phyloP scores from a whole-genome alignment of 1,140 invertebrate genomes.

The Drosophila jambulina region DNA sequence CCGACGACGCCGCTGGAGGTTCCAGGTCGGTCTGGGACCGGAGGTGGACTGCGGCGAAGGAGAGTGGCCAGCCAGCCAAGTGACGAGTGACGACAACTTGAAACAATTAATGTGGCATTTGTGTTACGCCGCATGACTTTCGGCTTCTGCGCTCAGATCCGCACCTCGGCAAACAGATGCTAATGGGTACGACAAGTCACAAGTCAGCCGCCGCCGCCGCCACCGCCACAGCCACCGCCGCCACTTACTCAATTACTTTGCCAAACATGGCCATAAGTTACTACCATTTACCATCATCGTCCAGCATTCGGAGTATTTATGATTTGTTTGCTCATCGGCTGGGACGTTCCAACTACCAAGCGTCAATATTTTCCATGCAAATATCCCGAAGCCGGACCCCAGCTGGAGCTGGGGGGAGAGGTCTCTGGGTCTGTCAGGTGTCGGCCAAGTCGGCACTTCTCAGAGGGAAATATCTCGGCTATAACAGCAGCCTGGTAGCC shows the following conservation, averaged over 20 bases:
- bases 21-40: not conserved
- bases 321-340: constrained; percentile 75
- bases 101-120: constrained; percentile 84
- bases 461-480: constrained; percentile 13
- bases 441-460: constrained; percentile 61
- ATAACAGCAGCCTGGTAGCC: not conserved
- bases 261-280: constrained; percentile 64
- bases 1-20: constrained; percentile 22
- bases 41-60: not conserved
- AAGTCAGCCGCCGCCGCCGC: constrained; percentile 37
- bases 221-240: constrained; percentile 32
- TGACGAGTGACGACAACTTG: constrained; percentile 67
- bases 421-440: constrained; percentile 67
- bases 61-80: constrained; percentile 1
- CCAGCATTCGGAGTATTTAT: constrained; percentile 71
- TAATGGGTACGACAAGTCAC: constrained; percentile 81
- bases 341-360: constrained; percentile 68
- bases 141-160: constrained; percentile 72
- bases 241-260: constrained; percentile 83
- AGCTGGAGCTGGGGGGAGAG: constrained; percentile 44
- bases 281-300: constrained; percentile 29
- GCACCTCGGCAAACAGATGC: constrained; percentile 81
- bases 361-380: constrained; percentile 78
- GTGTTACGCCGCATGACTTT: constrained; percentile 78
- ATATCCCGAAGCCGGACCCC: constrained; percentile 31